A percentile compares a stretch with the other conserved stretches of the same genome.
Conservation (phyloP, 2,113 vertebrate species). For the Leptocoma aspasia region DNA sequence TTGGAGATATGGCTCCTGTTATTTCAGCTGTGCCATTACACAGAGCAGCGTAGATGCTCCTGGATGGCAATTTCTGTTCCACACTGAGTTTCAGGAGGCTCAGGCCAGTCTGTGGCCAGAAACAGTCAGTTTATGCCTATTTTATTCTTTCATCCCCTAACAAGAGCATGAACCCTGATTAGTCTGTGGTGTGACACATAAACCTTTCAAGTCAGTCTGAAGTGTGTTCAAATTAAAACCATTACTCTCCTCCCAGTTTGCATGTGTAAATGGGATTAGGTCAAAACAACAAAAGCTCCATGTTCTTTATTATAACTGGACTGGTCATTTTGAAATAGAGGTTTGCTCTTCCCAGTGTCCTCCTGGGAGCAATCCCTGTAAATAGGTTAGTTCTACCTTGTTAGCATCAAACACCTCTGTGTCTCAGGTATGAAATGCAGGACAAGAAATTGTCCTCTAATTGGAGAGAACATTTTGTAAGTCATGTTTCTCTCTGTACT, state of each 20-base stretch:
- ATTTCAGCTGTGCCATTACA: neutral
- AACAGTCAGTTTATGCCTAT: neutral
- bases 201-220: neutral
- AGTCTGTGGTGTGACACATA: neutral
- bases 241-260: neutral
- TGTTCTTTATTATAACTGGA: neutral
- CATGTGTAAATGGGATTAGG: neutral
- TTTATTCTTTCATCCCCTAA: neutral
- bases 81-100: neutral
- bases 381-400: neutral
- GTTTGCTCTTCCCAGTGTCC: neutral
- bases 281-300: neutral
- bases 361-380: neutral
- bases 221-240: neutral
- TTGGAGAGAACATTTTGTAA: neutral
- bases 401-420: neutral
- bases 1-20: neutral
- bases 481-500: neutral
- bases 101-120: neutral
- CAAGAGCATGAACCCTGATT: neutral
- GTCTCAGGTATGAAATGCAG: neutral
- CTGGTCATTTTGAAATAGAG: neutral
- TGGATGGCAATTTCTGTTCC: neutral
- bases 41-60: neutral
- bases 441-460: neutral